phyloP scores from a whole-genome alignment of 92 coral and sea anemone species.

The Porites rus region DNA sequence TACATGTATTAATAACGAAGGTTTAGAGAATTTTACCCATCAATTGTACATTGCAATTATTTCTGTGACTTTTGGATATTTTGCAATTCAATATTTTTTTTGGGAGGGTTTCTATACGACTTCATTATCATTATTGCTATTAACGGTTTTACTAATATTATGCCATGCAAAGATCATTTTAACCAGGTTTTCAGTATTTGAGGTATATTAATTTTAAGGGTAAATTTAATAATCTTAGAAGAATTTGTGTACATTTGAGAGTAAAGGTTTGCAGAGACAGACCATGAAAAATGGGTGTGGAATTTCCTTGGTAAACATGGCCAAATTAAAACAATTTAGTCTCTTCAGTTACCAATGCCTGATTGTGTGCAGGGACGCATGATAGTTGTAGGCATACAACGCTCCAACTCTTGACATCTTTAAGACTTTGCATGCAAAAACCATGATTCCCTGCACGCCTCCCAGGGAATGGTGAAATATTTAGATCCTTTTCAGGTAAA shows the following conservation, averaged over 20 bases:
- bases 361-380: too few relatives aligned
- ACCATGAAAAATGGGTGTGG: too few relatives aligned
- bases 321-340: too few relatives aligned
- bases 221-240: conserved; percentile 1
- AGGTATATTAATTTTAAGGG: conserved; percentile 12
- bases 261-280: too few relatives aligned
- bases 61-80: conserved; percentile 6
- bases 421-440: too few relatives aligned
- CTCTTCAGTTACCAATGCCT: too few relatives aligned
- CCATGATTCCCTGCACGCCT: too few relatives aligned
- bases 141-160: not conserved
- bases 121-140: conserved; percentile 5
- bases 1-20: conserved; percentile 4
- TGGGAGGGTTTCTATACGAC: conserved; percentile 6
- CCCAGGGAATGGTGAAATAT: not conserved
- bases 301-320: too few relatives aligned
- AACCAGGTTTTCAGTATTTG: conserved; percentile 6
- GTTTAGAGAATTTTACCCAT: conserved; percentile 1
- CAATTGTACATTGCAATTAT: conserved; percentile 6
- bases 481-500: conserved; percentile 8
- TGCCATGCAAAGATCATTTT: not conserved
- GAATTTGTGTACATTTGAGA: not conserved
- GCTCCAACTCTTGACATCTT: too few relatives aligned
- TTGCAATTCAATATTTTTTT: not conserved
- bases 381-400: too few relatives aligned